Evolutionary conservation across 2,888 invertebrate species (phyloP), one percentile per base, ranked within the genome.

Genomic region (Nemapogon koenigi): DNA sequence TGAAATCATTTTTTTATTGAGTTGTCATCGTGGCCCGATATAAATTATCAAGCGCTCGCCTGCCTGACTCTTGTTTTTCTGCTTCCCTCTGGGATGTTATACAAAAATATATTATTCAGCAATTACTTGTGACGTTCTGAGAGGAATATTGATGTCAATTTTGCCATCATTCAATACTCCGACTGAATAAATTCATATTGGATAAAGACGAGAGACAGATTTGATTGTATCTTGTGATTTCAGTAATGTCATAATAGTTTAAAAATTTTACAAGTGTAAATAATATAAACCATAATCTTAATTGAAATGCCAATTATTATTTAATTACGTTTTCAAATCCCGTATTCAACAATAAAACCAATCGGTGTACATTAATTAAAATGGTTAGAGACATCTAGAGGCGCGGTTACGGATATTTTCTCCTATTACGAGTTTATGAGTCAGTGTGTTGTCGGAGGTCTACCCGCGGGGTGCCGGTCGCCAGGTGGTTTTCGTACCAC

Each of bases 1-100:
- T 76, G 76, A 70, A 75, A 76, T 75, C 68, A 73, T 75, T 76
- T 78, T 73, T 75, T 78, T 78, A 76, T 76, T 76, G 68, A 76
- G 71, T 66, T 75, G 76, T 78, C 76, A 73, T 73, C 76, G 60
- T 61, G 60, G 59, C 56, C 64, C 56, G 67, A 72, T 71, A 76
- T 76, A 76, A 76, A 75, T 76, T 69, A 72, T 68, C 51, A 49
- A 39, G 57, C 57, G 53, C 48, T 46, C 48, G 53, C 26, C 46
- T n/a, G 53, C 51, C 52, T 50, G 56, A 49, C 54, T 61, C n/a
- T 57, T 59, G 59, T 66, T 73, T 75, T 75, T 75, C 63, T 70
- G 59, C 56, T 62, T 67, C 67, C 59, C 60, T 75, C 70, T 71
- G 58, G 60, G 65, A 72, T 64, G 67, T 70, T 70, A 67, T 67